Conservation (phyloP, 2,888 invertebrate species). For the Gibbula magus region DNA sequence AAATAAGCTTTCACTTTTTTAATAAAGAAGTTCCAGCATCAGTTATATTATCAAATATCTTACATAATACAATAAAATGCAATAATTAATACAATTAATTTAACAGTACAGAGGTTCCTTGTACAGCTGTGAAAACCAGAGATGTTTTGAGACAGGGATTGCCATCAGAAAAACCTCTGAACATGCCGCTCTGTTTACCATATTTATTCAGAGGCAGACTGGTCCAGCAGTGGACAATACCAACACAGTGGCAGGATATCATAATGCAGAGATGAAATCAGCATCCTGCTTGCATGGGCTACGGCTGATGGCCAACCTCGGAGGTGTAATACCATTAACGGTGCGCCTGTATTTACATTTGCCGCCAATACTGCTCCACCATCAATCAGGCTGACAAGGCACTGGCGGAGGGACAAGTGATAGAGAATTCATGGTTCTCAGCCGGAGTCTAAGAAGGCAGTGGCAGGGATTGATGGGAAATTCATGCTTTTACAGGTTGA, state of each 20-base stretch:
- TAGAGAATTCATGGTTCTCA: background rate
- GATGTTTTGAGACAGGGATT: too few species aligned
- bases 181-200: too few species aligned
- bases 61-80: too few species aligned
- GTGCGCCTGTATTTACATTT: slow-evolving; percentile 23
- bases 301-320: background rate
- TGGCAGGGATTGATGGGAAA: background rate
- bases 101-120: too few species aligned
- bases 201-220: too few species aligned
- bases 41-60: too few species aligned
- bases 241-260: background rate
- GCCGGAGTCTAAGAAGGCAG: background rate
- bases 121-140: too few species aligned
- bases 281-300: background rate
- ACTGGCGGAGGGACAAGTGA: background rate
- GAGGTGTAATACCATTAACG: slow-evolving; percentile 26
- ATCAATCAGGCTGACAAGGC: slow-evolving; percentile 13
- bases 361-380: background rate
- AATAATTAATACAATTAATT: too few species aligned
- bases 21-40: too few species aligned
- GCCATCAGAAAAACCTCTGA: too few species aligned
- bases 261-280: slow-evolving; percentile 6
- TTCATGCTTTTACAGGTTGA: background rate
- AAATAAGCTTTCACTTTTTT: too few species aligned
- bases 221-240: too few species aligned